A percentile compares a stretch with the other conserved stretches of the same genome.
These are phyloP conservation scores for Amblyopsis rosae DNA, from an alignment of 2,113 vertebrate species.

Conservation along the genomic window DNA sequence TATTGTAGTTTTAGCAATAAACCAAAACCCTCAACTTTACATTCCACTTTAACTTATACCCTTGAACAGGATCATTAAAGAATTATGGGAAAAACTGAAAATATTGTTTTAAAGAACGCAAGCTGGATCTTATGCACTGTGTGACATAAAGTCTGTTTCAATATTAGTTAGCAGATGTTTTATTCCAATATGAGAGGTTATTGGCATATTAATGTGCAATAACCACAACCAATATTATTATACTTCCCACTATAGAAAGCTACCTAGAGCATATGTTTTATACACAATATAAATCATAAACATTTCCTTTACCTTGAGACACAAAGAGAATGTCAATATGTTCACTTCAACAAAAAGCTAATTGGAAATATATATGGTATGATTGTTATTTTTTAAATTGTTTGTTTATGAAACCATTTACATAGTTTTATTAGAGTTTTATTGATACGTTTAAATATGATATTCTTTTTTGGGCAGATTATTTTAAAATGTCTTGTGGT, in stretches of 20 bases:
- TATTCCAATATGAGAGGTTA: background rate
- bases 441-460: constrained; percentile 48
- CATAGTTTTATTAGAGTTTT: constrained; percentile 51
- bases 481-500: constrained; percentile 50
- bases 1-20: constrained; percentile 81
- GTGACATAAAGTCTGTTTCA: constrained; percentile 56
- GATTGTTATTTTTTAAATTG: constrained; percentile 60
- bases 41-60: constrained; percentile 12
- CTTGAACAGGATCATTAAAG: background rate
- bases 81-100: background rate
- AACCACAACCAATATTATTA: constrained; percentile 22
- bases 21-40: constrained; percentile 55
- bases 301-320: constrained; percentile 31
- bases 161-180: background rate
- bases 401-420: constrained; percentile 56
- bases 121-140: constrained; percentile 50
- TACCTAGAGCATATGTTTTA: constrained; percentile 22
- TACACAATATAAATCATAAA: background rate
- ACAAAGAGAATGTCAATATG: constrained; percentile 65
- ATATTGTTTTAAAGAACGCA: constrained; percentile 17
- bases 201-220: constrained; percentile 52
- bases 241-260: constrained; percentile 31
- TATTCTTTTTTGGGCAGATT: constrained; percentile 34
- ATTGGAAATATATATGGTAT: constrained; percentile 37
- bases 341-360: constrained; percentile 26